Evolutionary conservation across 1,140 invertebrate species (phyloP), one percentile per base, ranked within the genome.

Genomic region (Pogonomyrmex californicus): DNA sequence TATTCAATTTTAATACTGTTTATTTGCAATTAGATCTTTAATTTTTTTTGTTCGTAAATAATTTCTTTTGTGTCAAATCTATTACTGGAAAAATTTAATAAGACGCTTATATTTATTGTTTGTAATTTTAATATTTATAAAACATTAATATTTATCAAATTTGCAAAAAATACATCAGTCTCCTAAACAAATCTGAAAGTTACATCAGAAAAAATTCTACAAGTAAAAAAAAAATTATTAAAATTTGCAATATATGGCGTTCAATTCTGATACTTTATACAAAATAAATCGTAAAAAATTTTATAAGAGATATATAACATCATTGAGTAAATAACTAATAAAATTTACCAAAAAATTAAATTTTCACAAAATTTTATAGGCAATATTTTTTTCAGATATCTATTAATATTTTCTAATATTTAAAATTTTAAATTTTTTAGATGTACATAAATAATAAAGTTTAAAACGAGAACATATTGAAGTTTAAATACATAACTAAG

Each of bases 1-100:
- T 86, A 79, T 86, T 79, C 73, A 86, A 82, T 82, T 71, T 58
- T 44, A 51, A 73, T 47, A 38, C 17, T 71, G 63, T 68, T 47
- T 30, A 12, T 5, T 81, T 12, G 49, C 58, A 33, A 51, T 56
- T 71, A 82, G 41, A 12, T 82, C 33, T 56, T 56, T 7, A n/a
- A 51, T 12, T 44, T 33, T 30, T 23, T 23, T 23, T 23, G 23
- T 23, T 54, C 49, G 23, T 23, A 71, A 44, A 82, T 30, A 78
- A 63, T 65, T 44, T 12, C 17, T 65, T 9, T 12, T 76, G 36
- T 14, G 3, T 56, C 14, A 73, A 73, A 66, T 41, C 17, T 33
- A 56, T 77, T 7, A n/a, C 54, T 41, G 7, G 23, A 44, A 12
- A 82, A 82, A 10, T 36, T 71, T 44, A 17, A 56, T 44, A 1